phyloP scores from a whole-genome alignment of 2,888 invertebrate genomes.

The Maniola hyperantus region DNA sequence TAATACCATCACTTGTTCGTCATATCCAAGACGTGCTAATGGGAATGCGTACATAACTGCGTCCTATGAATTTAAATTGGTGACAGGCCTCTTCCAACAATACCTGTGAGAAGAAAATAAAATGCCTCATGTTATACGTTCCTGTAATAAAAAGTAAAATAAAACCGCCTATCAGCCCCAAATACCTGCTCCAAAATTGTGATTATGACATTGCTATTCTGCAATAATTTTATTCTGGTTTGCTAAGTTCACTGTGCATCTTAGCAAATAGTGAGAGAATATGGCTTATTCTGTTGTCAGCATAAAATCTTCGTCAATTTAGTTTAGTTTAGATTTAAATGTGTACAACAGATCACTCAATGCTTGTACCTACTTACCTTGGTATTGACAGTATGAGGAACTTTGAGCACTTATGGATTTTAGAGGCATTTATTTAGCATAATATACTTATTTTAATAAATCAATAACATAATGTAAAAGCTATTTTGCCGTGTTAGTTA shows the following conservation, averaged over 20 bases:
- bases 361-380: too few relatives aligned
- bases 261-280: not conserved
- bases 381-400: not conserved
- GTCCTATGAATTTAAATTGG: constrained; percentile 32
- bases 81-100: constrained; percentile 27
- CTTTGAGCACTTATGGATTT: constrained; percentile 39
- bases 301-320: too few relatives aligned
- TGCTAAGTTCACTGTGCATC: too few relatives aligned
- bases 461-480: constrained; percentile 36
- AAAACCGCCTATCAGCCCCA: not conserved
- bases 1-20: constrained; percentile 20
- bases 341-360: too few relatives aligned
- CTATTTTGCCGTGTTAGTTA: constrained; percentile 50
- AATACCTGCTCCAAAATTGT: not conserved
- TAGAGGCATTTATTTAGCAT: constrained; percentile 27
- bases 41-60: constrained; percentile 23
- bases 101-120: constrained; percentile 31
- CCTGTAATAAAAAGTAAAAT: not conserved
- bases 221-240: too few relatives aligned
- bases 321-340: too few relatives aligned
- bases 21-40: constrained; percentile 32
- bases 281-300: too few relatives aligned
- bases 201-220: too few relatives aligned
- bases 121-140: not conserved
- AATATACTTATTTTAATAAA: not conserved